Evolutionary conservation across 2,888 invertebrate species (phyloP).

Genomic region (Pyrochroa serraticornis): DNA sequence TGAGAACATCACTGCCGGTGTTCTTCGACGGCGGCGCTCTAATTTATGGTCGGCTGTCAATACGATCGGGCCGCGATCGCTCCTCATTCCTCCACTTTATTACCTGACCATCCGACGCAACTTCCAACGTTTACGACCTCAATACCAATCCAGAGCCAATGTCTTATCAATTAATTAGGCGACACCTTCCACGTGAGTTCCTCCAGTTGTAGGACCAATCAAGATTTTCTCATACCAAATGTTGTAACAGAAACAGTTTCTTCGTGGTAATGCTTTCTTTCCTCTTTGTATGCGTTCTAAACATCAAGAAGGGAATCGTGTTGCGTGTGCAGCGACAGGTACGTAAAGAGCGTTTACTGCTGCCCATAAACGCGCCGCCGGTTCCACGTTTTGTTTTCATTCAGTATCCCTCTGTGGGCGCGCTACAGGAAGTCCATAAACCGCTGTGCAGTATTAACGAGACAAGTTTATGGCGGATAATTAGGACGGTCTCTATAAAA

Average conservation of each 20-base stretch:
- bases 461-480: constrained; percentile 13
- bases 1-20: constrained; percentile 41
- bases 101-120: constrained; percentile 11
- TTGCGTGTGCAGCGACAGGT: too few species aligned
- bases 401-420: too few species aligned
- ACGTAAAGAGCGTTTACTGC: too few species aligned
- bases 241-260: too few species aligned
- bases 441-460: constrained; percentile 14
- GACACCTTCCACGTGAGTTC: background rate
- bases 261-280: too few species aligned
- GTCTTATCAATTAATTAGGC: constrained; percentile 24
- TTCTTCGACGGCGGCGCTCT: constrained; percentile 37
- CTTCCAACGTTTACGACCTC: constrained; percentile 18
- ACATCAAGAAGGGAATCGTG: too few species aligned
- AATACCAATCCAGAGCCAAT: constrained; percentile 6
- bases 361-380: too few species aligned
- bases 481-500: constrained; percentile 20
- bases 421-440: constrained; percentile 8
- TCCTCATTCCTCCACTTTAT: constrained; percentile 20
- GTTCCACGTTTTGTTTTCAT: too few species aligned
- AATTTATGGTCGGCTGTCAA: constrained; percentile 42
- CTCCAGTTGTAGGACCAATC: background rate
- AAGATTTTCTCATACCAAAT: too few species aligned
- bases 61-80: constrained; percentile 27
- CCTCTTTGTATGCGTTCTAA: too few species aligned